phyloP scores from a whole-genome alignment of 2,113 vertebrate genomes.

The pig (Sus scrofa) region T2T-Sscrofa CM000813.6:153685501-153686000 shows the following conservation, averaged over 20 bases:
- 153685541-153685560: not conserved
- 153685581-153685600: not conserved
- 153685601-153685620: not conserved
- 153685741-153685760: not conserved
- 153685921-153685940: not conserved
- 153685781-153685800: not conserved
- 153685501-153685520: no score
- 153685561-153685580: not conserved
- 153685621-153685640: not conserved
- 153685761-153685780: not conserved
- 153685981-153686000: not conserved
- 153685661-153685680: not conserved
- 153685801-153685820: not conserved
- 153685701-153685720: not conserved
- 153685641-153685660: not conserved
- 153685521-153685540: not conserved
- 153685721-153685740: not conserved
- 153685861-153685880: not conserved
- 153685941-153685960: not conserved
- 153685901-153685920: not conserved
- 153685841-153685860: not conserved
- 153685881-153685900: not conserved
- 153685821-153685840: not conserved
- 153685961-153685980: not conserved
- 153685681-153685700: not conserved